Base-by-base conservation (phyloP, 2,888 invertebrate genomes). In the Julus scandinavius region DNA sequence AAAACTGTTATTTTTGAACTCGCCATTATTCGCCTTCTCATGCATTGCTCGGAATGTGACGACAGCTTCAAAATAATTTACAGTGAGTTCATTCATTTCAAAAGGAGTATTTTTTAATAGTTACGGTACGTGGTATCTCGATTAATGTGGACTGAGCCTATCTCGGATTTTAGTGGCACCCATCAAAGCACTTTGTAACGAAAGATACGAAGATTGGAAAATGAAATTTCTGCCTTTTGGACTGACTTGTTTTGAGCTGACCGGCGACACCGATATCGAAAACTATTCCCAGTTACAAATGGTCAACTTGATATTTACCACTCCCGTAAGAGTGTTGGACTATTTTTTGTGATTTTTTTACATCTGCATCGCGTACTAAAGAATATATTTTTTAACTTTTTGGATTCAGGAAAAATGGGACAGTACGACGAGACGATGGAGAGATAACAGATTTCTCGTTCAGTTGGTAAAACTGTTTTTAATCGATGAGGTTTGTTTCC, bases 1-100 rank as follows among this genome's bases (percentile, higher is more conserved):
- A 97, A 97, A 92, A 97, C 96, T 0, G 95, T 94, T 40, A 93
- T 96, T n/a, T 96, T 96, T 92, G 96, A 97, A 93, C 93, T 97
- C 92, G 96, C 96, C 0, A 95, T 97, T 89, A 93, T 96, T 0
- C 93, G 95, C 88, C 91, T 95, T 54, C 92, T 96, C 7, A 94
- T 94, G 92, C 93, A 93, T 72, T 91, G 94, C 80, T 93, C 94
- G 90, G 92, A 92, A 40, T 92, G 91, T 85, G 91, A 92, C 2
- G 92, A 92, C 38, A 93, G 94, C 90, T 94, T 94, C 90, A 96
- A 95, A 93, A 95, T 96, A 90, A 94, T 96, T 91, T 96, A 96
- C 91, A 95, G 96, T 96, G 93, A 93, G 93, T 92, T 86, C 13
- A 17, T 38, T 41, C 11, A 40, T 83, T 13, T n/a, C 40, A 40